A percentile compares a stretch with the other conserved stretches of the same genome.
phyloP scores from a whole-genome alignment of 2,888 invertebrate species.

The Hypomecis atomaria region DNA sequence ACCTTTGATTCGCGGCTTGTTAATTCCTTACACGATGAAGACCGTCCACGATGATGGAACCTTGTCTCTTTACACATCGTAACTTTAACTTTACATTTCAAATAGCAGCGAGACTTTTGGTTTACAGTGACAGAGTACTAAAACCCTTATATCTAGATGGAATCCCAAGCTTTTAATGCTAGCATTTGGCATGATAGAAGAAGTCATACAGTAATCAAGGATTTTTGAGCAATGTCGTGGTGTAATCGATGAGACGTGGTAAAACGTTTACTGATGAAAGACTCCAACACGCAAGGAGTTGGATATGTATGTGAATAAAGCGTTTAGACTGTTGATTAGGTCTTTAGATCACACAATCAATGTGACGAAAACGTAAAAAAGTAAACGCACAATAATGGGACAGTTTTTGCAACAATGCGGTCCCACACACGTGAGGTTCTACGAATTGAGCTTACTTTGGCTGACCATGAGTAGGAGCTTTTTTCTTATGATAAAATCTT shows the following conservation, averaged over 20 bases:
- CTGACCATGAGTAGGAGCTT: too few relatives aligned
- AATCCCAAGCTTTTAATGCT: background rate
- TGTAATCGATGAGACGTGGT: constrained; percentile 12
- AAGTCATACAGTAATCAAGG: constrained; percentile 21
- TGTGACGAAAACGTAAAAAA: background rate
- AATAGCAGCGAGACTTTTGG: background rate
- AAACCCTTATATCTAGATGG: background rate
- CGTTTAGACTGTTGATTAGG: background rate
- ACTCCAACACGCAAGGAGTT: background rate
- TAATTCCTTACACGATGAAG: constrained; percentile 24
- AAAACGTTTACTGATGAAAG: constrained; percentile 21
- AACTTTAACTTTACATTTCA: background rate
- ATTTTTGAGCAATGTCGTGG: constrained; percentile 23
- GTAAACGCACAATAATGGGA: too few relatives aligned
- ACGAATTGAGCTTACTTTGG: too few relatives aligned
- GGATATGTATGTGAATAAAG: constrained; percentile 1
- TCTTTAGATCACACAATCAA: background rate
- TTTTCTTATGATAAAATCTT: too few relatives aligned
- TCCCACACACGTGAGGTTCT: too few relatives aligned
- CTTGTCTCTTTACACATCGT: background rate
- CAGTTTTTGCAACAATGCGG: too few relatives aligned
- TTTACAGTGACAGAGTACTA: constrained; percentile 8
- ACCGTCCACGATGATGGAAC: background rate
- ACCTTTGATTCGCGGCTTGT: constrained; percentile 28
- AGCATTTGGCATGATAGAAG: constrained; percentile 21